Percentiles rank a stretch among this genome's conserved stretches.
phyloP scores from a whole-genome alignment of 2,888 invertebrate genomes.

The Corythucha ciliata region DNA sequence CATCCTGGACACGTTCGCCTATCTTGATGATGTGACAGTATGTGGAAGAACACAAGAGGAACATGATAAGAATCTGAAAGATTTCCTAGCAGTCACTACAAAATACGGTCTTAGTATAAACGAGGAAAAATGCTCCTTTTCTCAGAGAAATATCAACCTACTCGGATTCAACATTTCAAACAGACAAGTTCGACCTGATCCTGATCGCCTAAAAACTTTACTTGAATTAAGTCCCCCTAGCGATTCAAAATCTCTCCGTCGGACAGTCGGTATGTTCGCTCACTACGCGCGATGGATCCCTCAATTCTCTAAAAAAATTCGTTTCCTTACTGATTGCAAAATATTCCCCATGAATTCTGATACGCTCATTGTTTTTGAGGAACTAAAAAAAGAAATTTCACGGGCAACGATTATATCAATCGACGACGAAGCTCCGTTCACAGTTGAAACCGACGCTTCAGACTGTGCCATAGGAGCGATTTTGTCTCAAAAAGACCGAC shows the following conservation, averaged over 20 bases:
- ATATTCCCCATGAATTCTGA: not conserved
- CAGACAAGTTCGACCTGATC: conserved; percentile 1
- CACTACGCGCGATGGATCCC: not conserved
- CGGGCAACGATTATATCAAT: conserved; percentile 1
- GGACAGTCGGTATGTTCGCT: conserved; percentile 1
- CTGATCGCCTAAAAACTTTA: conserved; percentile 2
- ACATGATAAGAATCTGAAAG: conserved; percentile 23
- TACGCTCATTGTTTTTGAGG: not conserved
- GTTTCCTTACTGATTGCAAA: not conserved
- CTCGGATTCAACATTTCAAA: conserved; percentile 11
- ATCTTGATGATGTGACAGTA: conserved; percentile 19
- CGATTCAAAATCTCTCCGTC: not conserved
- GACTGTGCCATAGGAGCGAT: conserved; percentile 11
- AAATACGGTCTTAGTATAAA: not conserved
- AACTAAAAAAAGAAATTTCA: conserved; percentile 1
- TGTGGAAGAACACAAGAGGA: conserved; percentile 24
- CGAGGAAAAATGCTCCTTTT: not conserved
- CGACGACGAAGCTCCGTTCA: not conserved
- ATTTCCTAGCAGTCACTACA: too few relatives aligned
- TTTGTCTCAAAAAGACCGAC: conserved; percentile 4
- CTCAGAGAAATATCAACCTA: conserved; percentile 4
- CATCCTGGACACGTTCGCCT: too few relatives aligned
- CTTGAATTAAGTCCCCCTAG: not conserved
- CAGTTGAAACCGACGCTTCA: conserved; percentile 10
- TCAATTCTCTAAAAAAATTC: not conserved